phyloP scores from a whole-genome alignment of 2,888 invertebrate genomes.

The Beris chalybata region DNA sequence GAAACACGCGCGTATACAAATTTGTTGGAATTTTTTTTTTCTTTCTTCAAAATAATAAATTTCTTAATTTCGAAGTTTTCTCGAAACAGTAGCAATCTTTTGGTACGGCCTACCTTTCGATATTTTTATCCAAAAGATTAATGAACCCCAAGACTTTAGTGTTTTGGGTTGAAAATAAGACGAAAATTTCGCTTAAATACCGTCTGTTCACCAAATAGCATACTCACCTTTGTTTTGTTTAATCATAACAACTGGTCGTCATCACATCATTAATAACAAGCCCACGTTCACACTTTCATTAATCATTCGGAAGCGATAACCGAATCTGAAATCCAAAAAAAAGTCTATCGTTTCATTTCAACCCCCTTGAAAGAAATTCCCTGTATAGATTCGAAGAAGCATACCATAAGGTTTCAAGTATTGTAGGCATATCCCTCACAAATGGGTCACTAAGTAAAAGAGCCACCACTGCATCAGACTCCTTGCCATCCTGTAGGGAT shows the following conservation, averaged over 20 bases:
- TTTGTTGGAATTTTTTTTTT: too few species aligned
- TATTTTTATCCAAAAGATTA: constrained; percentile 16
- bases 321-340: constrained; percentile 31
- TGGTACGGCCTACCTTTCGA: too few species aligned
- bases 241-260: constrained; percentile 16
- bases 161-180: constrained; percentile 10
- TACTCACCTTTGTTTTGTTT: constrained; percentile 17
- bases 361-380: constrained; percentile 5
- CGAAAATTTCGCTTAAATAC: not conserved
- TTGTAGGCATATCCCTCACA: constrained; percentile 17
- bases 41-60: too few species aligned
- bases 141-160: constrained; percentile 19
- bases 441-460: constrained; percentile 5
- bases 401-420: not conserved
- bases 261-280: constrained; percentile 37
- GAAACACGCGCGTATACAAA: too few species aligned
- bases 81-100: too few species aligned
- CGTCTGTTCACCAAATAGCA: constrained; percentile 9
- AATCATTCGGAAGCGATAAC: constrained; percentile 35
- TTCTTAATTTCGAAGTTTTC: too few species aligned
- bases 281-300: constrained; percentile 33
- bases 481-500: too few species aligned
- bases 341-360: constrained; percentile 22
- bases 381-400: too few species aligned
- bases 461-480: not conserved